phyloP scores from a whole-genome alignment of 2,797 vertebrate species.

The Acestrorhynchus altus region DNA sequence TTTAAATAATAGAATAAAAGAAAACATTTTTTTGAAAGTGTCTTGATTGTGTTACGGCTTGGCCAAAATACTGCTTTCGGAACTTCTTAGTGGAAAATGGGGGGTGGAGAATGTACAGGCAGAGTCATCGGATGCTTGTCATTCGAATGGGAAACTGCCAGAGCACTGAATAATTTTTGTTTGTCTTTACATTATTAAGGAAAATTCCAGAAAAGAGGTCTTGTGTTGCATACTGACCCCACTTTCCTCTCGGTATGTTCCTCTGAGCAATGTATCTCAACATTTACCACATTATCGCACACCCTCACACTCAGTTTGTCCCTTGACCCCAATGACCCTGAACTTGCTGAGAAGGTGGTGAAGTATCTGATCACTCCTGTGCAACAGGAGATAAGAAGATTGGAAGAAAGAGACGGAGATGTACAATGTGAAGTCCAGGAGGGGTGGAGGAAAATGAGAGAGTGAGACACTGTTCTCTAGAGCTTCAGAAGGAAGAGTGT shows the following conservation, averaged over 20 bases:
- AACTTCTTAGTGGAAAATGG: conserved; percentile 29
- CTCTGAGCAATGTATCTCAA: conserved; percentile 35
- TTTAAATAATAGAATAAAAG: conserved; percentile 34
- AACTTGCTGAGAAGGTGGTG: conserved; percentile 3
- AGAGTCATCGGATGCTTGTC: conserved; percentile 37
- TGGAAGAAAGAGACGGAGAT: background rate
- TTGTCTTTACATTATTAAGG: conserved; percentile 38
- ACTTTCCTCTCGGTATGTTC: conserved; percentile 36
- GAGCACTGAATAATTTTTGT: conserved; percentile 35
- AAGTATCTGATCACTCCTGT: background rate
- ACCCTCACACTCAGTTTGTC: conserved; percentile 20
- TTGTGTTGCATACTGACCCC: conserved; percentile 25
- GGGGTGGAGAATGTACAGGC: conserved; percentile 23
- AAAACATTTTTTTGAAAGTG: conserved; percentile 17
- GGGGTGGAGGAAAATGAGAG: background rate
- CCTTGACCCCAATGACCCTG: conserved; percentile 5
- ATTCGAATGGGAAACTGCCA: conserved; percentile 42
- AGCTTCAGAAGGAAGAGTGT: conserved; percentile 29
- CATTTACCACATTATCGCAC: conserved; percentile 35
- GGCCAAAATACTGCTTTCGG: conserved; percentile 19
- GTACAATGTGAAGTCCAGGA: conserved; percentile 24
- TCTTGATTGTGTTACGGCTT: conserved; percentile 46
- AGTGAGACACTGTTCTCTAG: conserved; percentile 19
- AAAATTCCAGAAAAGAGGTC: conserved; percentile 30
- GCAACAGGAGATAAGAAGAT: background rate